These are phyloP conservation scores for Tetramorium bicarinatum DNA, from an alignment of 2,888 invertebrate species.

Conservation along the genomic window DNA sequence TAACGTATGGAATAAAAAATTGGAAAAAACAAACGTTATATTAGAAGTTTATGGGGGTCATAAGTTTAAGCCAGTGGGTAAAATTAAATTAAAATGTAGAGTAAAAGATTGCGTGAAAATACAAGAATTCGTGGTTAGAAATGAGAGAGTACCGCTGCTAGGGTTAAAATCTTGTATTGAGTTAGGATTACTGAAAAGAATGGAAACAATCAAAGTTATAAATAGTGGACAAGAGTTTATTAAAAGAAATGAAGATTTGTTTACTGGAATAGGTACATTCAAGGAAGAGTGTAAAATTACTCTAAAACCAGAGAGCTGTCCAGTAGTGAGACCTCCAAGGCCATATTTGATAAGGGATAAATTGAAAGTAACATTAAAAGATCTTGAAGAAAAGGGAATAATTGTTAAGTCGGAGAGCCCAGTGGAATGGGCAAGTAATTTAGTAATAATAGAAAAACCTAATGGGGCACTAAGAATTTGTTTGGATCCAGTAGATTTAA, in stretches of 20 bases:
- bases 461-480: background rate
- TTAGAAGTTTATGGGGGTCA: no score
- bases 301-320: background rate
- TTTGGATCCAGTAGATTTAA: background rate
- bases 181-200: background rate
- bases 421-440: background rate
- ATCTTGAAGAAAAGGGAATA: background rate
- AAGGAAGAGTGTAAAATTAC: background rate
- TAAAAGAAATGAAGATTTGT: background rate
- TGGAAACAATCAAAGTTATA: background rate
- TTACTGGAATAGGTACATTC: background rate
- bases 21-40: no score
- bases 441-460: background rate
- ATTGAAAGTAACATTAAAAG: background rate
- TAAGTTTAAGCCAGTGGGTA: no score
- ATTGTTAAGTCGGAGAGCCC: background rate
- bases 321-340: background rate
- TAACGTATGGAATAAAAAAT: no score
- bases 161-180: background rate
- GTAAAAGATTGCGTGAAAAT: no score
- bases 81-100: no score
- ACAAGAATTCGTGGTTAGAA: background rate
- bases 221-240: background rate
- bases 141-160: background rate
- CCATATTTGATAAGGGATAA: background rate